These are phyloP conservation scores for Merodon equestris DNA, from an alignment of 2,888 invertebrate species.

Conservation along the genomic window DNA sequence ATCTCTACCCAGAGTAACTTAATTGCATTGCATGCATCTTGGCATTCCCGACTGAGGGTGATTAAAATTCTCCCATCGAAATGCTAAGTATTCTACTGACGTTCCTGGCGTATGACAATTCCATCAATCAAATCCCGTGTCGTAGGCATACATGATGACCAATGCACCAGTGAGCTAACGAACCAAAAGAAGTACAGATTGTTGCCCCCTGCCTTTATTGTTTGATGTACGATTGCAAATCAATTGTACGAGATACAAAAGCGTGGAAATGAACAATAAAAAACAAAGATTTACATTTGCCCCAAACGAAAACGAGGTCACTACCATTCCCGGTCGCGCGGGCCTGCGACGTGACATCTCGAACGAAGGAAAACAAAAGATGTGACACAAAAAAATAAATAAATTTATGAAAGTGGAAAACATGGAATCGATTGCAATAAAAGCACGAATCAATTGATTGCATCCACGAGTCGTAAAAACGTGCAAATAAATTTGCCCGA, in stretches of 20 bases:
- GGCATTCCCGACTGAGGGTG: no score
- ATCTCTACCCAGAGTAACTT: no score
- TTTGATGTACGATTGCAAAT: slow-evolving; percentile 11
- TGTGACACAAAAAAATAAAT: slow-evolving; percentile 30
- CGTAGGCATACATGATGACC: no score
- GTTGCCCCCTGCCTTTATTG: slow-evolving; percentile 24
- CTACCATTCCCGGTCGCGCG: slow-evolving; percentile 40
- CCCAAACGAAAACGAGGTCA: slow-evolving; percentile 57
- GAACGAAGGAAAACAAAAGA: slow-evolving; percentile 13
- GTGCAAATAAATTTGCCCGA: slow-evolving; percentile 21
- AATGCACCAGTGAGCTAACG: background rate
- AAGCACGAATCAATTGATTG: slow-evolving; percentile 1
- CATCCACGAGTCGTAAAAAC: slow-evolving; percentile 30
- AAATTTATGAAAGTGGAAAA: slow-evolving; percentile 37
- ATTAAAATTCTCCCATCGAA: background rate
- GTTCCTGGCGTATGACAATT: slow-evolving; percentile 8
- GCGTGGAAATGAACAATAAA: slow-evolving; percentile 14
- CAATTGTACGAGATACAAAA: slow-evolving; percentile 5
- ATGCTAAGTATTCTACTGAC: slow-evolving; percentile 32
- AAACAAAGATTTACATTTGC: slow-evolving; percentile 20
- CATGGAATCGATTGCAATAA: slow-evolving; percentile 1
- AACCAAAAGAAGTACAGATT: slow-evolving; percentile 27
- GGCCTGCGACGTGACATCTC: slow-evolving; percentile 40
- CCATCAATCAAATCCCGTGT: slow-evolving; percentile 41
- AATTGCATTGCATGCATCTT: no score